A percentile compares a stretch with the other conserved stretches of the same genome.
Conservation (phyloP, 2,888 invertebrate genomes). For the Himalopsyche tibetana region DNA sequence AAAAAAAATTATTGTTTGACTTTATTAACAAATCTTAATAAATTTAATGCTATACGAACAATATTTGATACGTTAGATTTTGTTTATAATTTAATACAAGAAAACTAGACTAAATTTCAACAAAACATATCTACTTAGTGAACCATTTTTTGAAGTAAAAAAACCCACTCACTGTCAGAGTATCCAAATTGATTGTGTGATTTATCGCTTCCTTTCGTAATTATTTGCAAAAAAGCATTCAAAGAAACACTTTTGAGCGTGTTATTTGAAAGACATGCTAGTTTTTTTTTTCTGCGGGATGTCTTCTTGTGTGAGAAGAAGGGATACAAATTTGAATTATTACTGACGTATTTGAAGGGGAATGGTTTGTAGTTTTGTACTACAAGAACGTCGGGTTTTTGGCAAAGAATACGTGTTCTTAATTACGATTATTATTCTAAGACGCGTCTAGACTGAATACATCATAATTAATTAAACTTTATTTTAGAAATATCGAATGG, state of each 20-base stretch:
- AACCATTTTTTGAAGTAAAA: not conserved
- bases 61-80: too few species aligned
- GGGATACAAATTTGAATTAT: slow-evolving; percentile 58
- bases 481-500: too few species aligned
- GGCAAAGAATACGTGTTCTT: slow-evolving; percentile 14
- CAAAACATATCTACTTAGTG: not conserved
- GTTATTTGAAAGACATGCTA: slow-evolving; percentile 46
- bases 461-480: slow-evolving; percentile 7
- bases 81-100: too few species aligned
- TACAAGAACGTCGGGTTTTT: slow-evolving; percentile 32
- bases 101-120: too few species aligned
- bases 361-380: slow-evolving; percentile 6
- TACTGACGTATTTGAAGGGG: slow-evolving; percentile 54
- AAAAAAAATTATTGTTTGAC: too few species aligned
- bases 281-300: slow-evolving; percentile 45
- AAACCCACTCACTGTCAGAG: slow-evolving; percentile 33
- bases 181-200: slow-evolving; percentile 66
- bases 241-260: slow-evolving; percentile 48
- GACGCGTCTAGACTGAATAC: not conserved
- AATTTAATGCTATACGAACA: too few species aligned
- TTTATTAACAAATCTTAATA: too few species aligned
- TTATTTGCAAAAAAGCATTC: slow-evolving; percentile 63
- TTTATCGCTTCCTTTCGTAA: slow-evolving; percentile 67
- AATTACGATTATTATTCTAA: not conserved
- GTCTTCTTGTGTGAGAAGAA: slow-evolving; percentile 52